Evolutionary conservation across 2,888 invertebrate genomes (phyloP).

Genomic region (Rotaria macrura): DNA sequence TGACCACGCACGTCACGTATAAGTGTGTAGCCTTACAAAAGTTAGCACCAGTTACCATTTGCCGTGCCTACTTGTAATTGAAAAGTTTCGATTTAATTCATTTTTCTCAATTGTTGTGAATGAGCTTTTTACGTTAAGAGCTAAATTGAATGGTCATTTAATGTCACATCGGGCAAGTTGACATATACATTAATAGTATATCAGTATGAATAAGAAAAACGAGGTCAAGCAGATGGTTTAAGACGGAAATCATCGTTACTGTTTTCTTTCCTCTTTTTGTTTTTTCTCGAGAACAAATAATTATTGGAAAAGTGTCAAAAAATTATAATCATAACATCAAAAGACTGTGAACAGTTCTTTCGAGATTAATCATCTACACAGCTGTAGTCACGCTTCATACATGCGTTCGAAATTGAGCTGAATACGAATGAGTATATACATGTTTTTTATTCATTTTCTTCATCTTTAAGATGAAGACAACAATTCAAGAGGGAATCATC

Average conservation of each 20-base stretch:
- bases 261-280: not conserved
- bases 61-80: not conserved
- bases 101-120: not conserved
- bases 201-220: not conserved
- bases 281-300: not conserved
- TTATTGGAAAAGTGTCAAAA: not conserved
- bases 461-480: not conserved
- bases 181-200: not conserved
- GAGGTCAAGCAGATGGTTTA: conserved; percentile 9
- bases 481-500: not conserved
- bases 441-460: not conserved
- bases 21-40: not conserved
- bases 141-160: not conserved
- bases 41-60: not conserved
- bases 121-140: not conserved
- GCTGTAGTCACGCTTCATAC: not conserved
- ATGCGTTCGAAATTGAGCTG: not conserved
- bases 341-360: not conserved
- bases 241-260: not conserved
- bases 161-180: not conserved
- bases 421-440: not conserved
- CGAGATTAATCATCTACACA: not conserved
- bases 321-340: not conserved
- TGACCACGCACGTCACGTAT: not conserved
- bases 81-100: conserved; percentile 12